Base-by-base conservation (phyloP, 2,113 vertebrate genomes). In the human (Homo sapiens) region DNA sequence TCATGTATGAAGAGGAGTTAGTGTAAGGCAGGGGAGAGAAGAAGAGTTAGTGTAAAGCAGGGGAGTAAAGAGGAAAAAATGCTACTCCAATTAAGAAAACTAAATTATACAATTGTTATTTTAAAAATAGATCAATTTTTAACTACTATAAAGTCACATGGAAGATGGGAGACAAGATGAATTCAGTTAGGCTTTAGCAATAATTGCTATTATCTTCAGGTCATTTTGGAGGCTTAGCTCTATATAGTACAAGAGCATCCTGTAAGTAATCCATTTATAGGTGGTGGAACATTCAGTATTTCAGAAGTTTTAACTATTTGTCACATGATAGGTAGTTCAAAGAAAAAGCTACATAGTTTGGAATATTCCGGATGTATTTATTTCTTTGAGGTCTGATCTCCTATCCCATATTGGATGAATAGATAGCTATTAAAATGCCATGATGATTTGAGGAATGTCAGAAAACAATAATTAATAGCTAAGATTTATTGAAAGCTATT, bases 401-500 rank as follows among this genome's bases (percentile, higher is more conserved):
- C 30, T 6, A 76, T 57, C 8, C 18, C 8, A 40, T 3, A 11
- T 1, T 79, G 22, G 48, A 84, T 82, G 45, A 89, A 18, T 70
- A 27, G 32, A 61, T 81, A 61, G 11, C 6, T 87, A 92, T 38
- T 90, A 35, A 35, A 66, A 59, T 18, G 45, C 27, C n/a, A 72
- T 38, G 2, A 76, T 16, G 9, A 76, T 30, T 72, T 55, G 17
- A 72, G 16, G 17, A 72, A 68, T 55, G 4, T 5, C 27, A 12
- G 50, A 64, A 80, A 78, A 13, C 32, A 76, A 12, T 78, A 50
- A 80, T 82, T 78, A 43, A 83, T 86, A 17, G 8, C 20, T 78
- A 81, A 73, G 7, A 68, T 78, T 85, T 94, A 79, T 96, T 93
- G 52, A 66, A 85, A 59, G 40, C 32, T 93, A 27, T 72, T 73